These are phyloP conservation scores for Podilymbus podiceps DNA, from an alignment of 2,113 vertebrate species.

Conservation along the genomic window DNA sequence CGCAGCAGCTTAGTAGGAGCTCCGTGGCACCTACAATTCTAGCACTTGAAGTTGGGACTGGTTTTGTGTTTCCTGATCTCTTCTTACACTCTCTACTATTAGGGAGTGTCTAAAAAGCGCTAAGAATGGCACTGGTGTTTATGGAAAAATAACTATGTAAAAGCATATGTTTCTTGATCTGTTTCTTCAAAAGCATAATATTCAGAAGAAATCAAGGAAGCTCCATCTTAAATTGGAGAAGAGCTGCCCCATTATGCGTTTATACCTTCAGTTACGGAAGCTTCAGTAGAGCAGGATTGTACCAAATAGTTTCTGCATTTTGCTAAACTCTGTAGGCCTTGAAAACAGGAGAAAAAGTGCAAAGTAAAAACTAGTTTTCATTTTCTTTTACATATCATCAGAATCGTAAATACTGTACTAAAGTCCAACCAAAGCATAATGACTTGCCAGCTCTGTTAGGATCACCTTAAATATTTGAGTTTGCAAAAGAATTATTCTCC, in stretches of 20 bases:
- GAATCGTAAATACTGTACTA: background rate
- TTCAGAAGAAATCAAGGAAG: background rate
- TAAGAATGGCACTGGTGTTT: background rate
- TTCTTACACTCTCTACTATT: background rate
- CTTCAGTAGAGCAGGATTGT: background rate
- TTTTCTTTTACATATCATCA: background rate
- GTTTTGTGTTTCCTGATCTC: background rate
- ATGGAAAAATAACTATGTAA: background rate
- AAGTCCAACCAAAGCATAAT: background rate
- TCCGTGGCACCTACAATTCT: background rate
- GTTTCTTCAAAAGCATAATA: background rate
- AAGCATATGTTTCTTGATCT: background rate
- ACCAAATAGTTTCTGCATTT: background rate
- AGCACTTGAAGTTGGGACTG: background rate
- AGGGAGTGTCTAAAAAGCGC: background rate
- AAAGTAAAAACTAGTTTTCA: background rate
- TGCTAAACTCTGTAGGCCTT: background rate
- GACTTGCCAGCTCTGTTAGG: background rate
- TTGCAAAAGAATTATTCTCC: background rate
- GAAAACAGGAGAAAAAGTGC: background rate
- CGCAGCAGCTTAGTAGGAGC: background rate
- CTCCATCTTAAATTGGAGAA: background rate
- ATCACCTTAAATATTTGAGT: background rate
- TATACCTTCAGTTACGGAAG: background rate
- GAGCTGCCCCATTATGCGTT: background rate